Percentiles rank a stretch among this genome's conserved stretches.
phyloP scores from a whole-genome alignment of 2,888 invertebrate species.

The Clunio marinus region DNA sequence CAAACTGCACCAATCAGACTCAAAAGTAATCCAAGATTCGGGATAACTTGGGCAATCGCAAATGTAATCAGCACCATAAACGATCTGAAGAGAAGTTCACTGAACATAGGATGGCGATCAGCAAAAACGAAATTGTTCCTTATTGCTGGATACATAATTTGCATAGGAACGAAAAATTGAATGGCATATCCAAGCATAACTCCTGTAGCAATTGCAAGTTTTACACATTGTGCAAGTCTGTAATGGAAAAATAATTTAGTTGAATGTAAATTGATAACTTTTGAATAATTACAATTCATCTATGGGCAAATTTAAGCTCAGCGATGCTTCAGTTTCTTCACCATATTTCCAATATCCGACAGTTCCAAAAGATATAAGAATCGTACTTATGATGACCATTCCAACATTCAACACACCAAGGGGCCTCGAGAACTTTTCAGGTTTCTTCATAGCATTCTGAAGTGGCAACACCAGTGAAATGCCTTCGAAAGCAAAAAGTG shows the following conservation, averaged over 20 bases:
- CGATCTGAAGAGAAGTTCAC: conserved; percentile 69
- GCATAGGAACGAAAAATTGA: conserved; percentile 92
- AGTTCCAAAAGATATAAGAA: conserved; percentile 80
- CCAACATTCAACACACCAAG: conserved; percentile 86
- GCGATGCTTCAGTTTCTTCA: conserved; percentile 71
- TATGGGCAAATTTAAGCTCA: conserved; percentile 81
- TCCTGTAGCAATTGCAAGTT: conserved; percentile 76
- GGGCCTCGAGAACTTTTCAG: conserved; percentile 70
- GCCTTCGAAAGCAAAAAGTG: conserved; percentile 95
- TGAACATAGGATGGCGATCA: conserved; percentile 55
- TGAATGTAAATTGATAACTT: neutral
- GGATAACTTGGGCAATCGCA: conserved; percentile 77
- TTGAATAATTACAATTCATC: conserved; percentile 52
- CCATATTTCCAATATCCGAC: conserved; percentile 87
- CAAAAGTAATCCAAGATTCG: conserved; percentile 80
- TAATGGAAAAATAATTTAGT: conserved; percentile 42
- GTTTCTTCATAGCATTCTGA: conserved; percentile 84
- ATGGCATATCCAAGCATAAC: conserved; percentile 88
- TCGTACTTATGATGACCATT: conserved; percentile 72
- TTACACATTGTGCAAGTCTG: conserved; percentile 77
- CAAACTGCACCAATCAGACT: conserved; percentile 88
- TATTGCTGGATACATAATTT: conserved; percentile 78
- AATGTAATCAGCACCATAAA: conserved; percentile 74
- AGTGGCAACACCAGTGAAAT: conserved; percentile 91
- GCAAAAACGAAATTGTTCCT: conserved; percentile 55